Evolutionary conservation across 2,113 vertebrate genomes (phyloP).

Genomic region (Pseudolaguvia tuberculata): DNA sequence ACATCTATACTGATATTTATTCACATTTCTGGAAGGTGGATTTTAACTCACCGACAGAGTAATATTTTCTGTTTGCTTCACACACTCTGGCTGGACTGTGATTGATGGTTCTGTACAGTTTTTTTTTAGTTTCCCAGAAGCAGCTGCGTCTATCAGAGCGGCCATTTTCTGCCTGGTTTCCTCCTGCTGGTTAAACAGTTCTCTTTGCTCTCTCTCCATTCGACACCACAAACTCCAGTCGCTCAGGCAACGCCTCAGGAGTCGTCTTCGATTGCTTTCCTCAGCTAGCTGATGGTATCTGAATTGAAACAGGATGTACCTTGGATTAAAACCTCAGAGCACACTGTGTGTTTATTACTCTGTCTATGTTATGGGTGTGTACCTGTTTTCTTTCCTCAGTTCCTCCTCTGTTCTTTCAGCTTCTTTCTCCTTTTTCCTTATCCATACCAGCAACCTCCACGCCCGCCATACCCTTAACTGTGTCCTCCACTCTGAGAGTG

Average conservation of each 20-base stretch:
- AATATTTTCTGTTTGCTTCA: slow-evolving; percentile 41
- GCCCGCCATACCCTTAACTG: slow-evolving; percentile 75
- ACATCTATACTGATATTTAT: background rate
- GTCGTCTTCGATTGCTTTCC: slow-evolving; percentile 69
- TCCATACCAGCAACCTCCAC: slow-evolving; percentile 79
- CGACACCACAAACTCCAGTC: slow-evolving; percentile 79
- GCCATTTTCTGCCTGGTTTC: slow-evolving; percentile 81
- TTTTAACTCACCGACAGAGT: slow-evolving; percentile 48
- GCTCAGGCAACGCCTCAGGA: slow-evolving; percentile 70
- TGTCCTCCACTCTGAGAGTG: slow-evolving; percentile 82
- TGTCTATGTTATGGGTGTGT: no score
- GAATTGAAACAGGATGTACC: slow-evolving; percentile 23
- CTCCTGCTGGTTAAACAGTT: slow-evolving; percentile 71
- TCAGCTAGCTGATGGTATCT: slow-evolving; percentile 76
- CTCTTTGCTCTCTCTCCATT: slow-evolving; percentile 61
- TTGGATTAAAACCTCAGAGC: background rate
- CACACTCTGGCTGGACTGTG: slow-evolving; percentile 30
- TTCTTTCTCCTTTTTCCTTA: slow-evolving; percentile 67
- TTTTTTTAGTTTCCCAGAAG: slow-evolving; percentile 60
- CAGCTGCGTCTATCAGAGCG: slow-evolving; percentile 71
- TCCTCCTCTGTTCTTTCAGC: slow-evolving; percentile 67
- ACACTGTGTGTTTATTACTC: background rate
- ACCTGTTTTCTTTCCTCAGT: slow-evolving; percentile 81
- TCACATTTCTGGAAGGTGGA: background rate
- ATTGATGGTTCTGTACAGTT: background rate